Evolutionary conservation across 2,888 invertebrate genomes (phyloP).

Genomic region (Pandemis heparana): DNA sequence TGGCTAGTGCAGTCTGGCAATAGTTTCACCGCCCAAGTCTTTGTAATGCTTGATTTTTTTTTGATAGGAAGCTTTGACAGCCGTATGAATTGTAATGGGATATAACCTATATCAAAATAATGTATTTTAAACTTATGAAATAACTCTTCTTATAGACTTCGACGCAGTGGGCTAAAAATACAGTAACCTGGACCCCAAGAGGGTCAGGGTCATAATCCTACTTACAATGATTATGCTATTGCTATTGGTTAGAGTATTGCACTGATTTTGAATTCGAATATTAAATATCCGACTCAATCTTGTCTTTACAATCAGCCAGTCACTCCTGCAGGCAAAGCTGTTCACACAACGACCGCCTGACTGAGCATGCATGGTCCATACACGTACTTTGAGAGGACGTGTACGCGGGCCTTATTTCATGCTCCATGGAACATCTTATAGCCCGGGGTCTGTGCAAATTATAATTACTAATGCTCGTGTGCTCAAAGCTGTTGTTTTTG

Average conservation of each 20-base stretch:
- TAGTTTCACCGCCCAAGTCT: background rate
- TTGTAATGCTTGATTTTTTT: background rate
- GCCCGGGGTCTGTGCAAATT: constrained; percentile 78
- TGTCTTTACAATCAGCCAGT: constrained; percentile 61
- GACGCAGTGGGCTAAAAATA: too few relatives aligned
- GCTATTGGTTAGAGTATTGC: too few relatives aligned
- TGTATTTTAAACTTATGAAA: background rate
- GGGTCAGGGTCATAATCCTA: too few relatives aligned
- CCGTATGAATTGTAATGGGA: background rate
- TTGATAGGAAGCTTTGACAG: background rate
- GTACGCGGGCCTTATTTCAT: constrained; percentile 81
- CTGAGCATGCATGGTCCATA: constrained; percentile 71
- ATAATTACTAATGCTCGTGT: constrained; percentile 81
- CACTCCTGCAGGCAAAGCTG: constrained; percentile 57
- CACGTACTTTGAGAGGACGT: constrained; percentile 57
- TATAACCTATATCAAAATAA: background rate
- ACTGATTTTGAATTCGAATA: background rate
- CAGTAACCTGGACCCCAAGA: too few relatives aligned
- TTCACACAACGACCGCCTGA: constrained; percentile 68
- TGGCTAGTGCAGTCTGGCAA: constrained; percentile 18
- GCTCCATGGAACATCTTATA: constrained; percentile 81
- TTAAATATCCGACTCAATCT: constrained; percentile 41
- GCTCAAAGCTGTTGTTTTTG: constrained; percentile 67
- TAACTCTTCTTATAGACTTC: too few relatives aligned
- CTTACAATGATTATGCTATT: too few relatives aligned